Base-by-base conservation (phyloP, 2,113 vertebrate species). In the Bagarius yarrelli region DNA sequence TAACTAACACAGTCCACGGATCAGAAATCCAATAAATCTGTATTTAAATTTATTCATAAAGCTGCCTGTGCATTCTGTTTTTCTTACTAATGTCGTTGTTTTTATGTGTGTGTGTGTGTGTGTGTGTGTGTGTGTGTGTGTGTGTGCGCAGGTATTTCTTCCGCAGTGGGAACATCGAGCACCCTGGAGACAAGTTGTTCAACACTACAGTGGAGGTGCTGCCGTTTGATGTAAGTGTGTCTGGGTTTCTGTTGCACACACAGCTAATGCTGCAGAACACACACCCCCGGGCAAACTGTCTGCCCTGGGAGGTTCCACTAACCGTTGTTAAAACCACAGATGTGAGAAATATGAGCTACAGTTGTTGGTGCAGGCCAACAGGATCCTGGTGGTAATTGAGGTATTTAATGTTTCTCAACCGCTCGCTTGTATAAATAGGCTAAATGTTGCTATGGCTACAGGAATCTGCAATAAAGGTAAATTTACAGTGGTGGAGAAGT, bases 141-240 rank as follows among this genome's bases (percentile, higher is more conserved):
- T 82, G 30, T 85, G 85, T 82, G 16, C 53, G 27, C 90, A 99
- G 98, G 93, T 99, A 94, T 91, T 99, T 99, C 93, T 98, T 98
- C 88, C 94, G 98, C 75, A 98, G 98, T 1, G 98, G 97, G 52
- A 99, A 99, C 91, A 97, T 98, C 0, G 98, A 99, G 78, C 97
- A 98, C 87, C 97, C 98, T 5, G 96, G 98, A 82, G 98, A 99
- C 91, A 98, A 98, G 90, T 95, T 99, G 36, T 97, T 95, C 93
- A 99, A 99, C 89, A 98, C 97, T 0, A 96, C 96, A 0, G 95
- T 99, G 87, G 98, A 99, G 90, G 97, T 98, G 87, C 91, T 98
- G 86, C 97, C 97, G 0, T 98, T 99, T 5, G 97, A 99, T 0
- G 98, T 99, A 91, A 96, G 98, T 94, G n/a, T 67, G 60, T 80